Evolutionary conservation across 1,140 invertebrate genomes (phyloP), one percentile per base, ranked within the genome.

Genomic region (Trichonephila inaurata): DNA sequence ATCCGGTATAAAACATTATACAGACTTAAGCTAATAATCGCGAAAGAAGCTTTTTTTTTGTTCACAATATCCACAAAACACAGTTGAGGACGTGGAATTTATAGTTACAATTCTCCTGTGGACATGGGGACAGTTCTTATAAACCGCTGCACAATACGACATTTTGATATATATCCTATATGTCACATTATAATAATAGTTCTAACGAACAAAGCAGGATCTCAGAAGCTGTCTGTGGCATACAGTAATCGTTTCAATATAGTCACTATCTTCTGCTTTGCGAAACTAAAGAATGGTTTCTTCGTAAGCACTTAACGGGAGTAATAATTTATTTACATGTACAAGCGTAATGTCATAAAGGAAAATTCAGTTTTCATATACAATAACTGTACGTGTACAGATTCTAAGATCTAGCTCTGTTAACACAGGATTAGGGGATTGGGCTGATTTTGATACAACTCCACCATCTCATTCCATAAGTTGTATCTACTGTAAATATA

Each of bases 111-210:
- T 88, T 93, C 86, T 88, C 33, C n/a, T 88, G 83, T 89, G 85
- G 86, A 93, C 92, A 89, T 60, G 72, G 86, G 86, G 66, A 44
- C 40, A 69, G 81, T 87, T 93, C 21, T 88, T 88, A 93, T 81
- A 93, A 93, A 93, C 64, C 92, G 85, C 92, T 77, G 92, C 92
- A 93, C 92, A 88, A 93, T 89, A 93, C 92, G 86, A 93, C 92
- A 89, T 66, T 86, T 93, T 93, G 51, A 85, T 89, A 93, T 89
- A 93, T 93, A 93, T 44, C 69, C 72, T 93, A 92, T 83, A 89
- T 89, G 69, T 72, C 86, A 93, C 86, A 93, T 72, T 66, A 72
- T 93, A 88, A 60, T 89, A 28, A 16, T 87, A 93, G n/a, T 44
- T 40, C 81, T 92, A 91, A 64, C 66, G 28, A 89, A 87, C 82